phyloP scores from a whole-genome alignment of 1,140 invertebrate genomes.

The Vanessa tameamea region DNA sequence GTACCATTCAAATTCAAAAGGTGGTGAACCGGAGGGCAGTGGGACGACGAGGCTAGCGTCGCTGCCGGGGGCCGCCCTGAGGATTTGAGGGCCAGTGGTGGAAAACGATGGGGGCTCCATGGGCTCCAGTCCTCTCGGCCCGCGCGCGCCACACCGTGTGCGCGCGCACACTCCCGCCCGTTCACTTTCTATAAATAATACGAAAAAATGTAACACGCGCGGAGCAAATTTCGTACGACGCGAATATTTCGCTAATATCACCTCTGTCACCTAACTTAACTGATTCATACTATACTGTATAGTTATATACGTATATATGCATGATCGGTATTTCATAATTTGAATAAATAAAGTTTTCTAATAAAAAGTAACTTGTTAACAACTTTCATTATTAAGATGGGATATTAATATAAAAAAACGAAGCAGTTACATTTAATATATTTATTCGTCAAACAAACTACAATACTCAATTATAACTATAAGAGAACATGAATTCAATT shows the following conservation, averaged over 20 bases:
- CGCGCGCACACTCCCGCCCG: constrained; percentile 54
- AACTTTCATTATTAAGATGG: background rate
- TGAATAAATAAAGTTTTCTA: background rate
- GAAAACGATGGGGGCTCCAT: constrained; percentile 70
- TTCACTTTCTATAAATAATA: constrained; percentile 75
- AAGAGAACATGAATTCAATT: constrained; percentile 42
- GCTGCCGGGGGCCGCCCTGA: constrained; percentile 59
- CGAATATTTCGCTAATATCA: constrained; percentile 71
- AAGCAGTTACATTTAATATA: constrained; percentile 7
- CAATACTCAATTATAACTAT: constrained; percentile 44
- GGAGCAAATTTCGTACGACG: constrained; percentile 57
- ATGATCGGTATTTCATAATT: background rate
- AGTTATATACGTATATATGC: background rate
- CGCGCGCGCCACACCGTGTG: constrained; percentile 69
- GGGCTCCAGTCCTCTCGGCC: constrained; percentile 62
- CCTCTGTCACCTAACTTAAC: constrained; percentile 35
- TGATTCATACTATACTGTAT: background rate
- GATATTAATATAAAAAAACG: background rate
- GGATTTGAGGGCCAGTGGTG: constrained; percentile 43
- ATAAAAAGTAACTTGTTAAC: background rate
- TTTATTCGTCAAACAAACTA: constrained; percentile 42
- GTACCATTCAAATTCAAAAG: constrained; percentile 68
- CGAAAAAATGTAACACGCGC: constrained; percentile 71
- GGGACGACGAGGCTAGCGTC: constrained; percentile 52
- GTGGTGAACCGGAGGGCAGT: constrained; percentile 59